These are phyloP conservation scores for Trissolcus brochymenae DNA, from an alignment of 2,888 invertebrate genomes.

Conservation along the genomic window DNA sequence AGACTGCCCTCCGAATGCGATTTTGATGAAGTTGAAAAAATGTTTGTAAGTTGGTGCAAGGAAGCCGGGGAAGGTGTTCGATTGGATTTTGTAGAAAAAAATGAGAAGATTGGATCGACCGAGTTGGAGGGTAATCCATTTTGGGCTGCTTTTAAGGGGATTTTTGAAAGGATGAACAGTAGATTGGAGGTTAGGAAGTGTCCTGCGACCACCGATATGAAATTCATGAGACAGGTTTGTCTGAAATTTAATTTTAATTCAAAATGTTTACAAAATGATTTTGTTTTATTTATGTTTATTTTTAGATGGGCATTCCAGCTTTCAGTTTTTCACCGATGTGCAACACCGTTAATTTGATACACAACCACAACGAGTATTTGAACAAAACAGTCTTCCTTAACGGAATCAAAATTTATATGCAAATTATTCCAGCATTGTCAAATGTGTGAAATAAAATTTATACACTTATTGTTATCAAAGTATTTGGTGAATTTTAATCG, in stretches of 20 bases:
- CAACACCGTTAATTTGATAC: slow-evolving; percentile 88
- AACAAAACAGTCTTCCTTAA: slow-evolving; percentile 85
- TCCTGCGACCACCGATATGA: slow-evolving; percentile 93
- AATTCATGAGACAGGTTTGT: slow-evolving; percentile 84
- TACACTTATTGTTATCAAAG: too few species aligned
- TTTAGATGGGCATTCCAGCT: slow-evolving; percentile 85
- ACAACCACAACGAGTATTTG: slow-evolving; percentile 94
- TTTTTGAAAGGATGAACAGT: slow-evolving; percentile 79
- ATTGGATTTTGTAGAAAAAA: slow-evolving; percentile 81
- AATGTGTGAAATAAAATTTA: slow-evolving; percentile 74
- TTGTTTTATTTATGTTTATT: slow-evolving; percentile 25
- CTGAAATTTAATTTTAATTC: too few species aligned
- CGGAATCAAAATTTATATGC: slow-evolving; percentile 88
- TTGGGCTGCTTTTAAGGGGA: slow-evolving; percentile 84
- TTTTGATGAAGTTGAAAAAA: slow-evolving; percentile 81
- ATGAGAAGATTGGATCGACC: slow-evolving; percentile 80
- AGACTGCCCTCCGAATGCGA: slow-evolving; percentile 83
- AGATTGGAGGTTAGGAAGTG: slow-evolving; percentile 81
- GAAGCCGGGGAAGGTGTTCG: slow-evolving; percentile 86
- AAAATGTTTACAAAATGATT: too few species aligned
- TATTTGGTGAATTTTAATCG: too few species aligned
- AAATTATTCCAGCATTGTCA: slow-evolving; percentile 82
- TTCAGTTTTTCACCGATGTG: slow-evolving; percentile 95
- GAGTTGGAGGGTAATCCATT: slow-evolving; percentile 82
- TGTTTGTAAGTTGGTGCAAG: slow-evolving; percentile 81